A percentile compares a stretch with the other conserved stretches of the same genome.
phyloP scores from a whole-genome alignment of 1,140 invertebrate species.

The Trichomalopsis sarcophagae region DNA sequence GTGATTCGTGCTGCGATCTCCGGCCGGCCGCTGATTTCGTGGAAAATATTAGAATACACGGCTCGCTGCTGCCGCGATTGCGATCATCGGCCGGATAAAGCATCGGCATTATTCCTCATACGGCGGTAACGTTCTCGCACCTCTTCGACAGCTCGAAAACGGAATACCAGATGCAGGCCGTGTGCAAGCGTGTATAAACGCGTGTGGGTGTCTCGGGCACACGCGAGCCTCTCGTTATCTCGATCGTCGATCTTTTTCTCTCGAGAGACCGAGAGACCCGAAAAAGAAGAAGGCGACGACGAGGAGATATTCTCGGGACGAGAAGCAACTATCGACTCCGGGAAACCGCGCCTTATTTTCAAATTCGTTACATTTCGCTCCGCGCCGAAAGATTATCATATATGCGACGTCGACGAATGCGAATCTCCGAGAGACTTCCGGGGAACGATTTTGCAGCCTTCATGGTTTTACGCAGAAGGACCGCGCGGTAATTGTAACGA shows the following conservation, averaged over 20 bases:
- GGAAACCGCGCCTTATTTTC: slow-evolving; percentile 23
- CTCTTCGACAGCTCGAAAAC: slow-evolving; percentile 56
- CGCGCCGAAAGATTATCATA: background rate
- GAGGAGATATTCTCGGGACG: background rate
- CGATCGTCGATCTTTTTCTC: background rate
- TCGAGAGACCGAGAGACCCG: background rate
- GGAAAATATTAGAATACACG: slow-evolving; percentile 71
- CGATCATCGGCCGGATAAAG: slow-evolving; percentile 62
- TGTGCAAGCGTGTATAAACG: slow-evolving; percentile 53
- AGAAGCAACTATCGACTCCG: background rate
- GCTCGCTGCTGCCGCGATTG: slow-evolving; percentile 46
- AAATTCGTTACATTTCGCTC: background rate
- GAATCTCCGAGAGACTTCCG: background rate
- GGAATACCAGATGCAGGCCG: slow-evolving; percentile 68
- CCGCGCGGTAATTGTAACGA: background rate
- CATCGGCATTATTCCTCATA: slow-evolving; percentile 47
- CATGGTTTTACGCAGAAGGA: slow-evolving; percentile 5
- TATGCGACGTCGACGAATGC: slow-evolving; percentile 1
- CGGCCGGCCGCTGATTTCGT: slow-evolving; percentile 63
- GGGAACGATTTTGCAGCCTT: background rate
- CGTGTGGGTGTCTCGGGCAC: background rate
- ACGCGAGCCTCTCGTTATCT: slow-evolving; percentile 20
- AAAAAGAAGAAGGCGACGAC: background rate
- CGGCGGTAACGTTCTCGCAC: slow-evolving; percentile 32
- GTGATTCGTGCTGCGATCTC: slow-evolving; percentile 57